phyloP scores from a whole-genome alignment of 2,888 invertebrate species.

The Pterobdella sp. region DNA sequence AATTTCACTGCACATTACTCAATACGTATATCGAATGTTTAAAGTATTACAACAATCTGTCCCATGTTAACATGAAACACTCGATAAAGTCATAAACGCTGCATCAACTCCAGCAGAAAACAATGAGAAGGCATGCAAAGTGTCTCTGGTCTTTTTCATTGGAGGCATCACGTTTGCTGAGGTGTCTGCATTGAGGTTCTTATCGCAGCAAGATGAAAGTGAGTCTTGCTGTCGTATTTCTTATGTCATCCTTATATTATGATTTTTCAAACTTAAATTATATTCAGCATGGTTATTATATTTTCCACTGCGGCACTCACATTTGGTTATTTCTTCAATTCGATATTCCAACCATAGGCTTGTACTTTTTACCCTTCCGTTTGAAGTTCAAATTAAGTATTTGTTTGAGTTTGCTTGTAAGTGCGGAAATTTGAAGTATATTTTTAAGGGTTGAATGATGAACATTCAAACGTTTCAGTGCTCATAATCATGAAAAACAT shows the following conservation, averaged over 20 bases:
- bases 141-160: slow-evolving; percentile 84
- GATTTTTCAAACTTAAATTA: no score
- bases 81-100: no score
- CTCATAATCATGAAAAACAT: no score
- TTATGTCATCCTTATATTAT: no score
- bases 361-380: neutral
- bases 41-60: neutral
- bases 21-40: neutral
- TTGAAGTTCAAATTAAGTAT: no score
- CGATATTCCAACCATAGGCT: neutral
- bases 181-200: slow-evolving; percentile 59
- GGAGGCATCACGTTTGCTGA: slow-evolving; percentile 96
- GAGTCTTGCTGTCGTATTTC: no score
- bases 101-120: neutral
- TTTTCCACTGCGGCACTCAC: no score
- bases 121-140: slow-evolving; percentile 46
- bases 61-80: neutral
- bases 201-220: slow-evolving; percentile 57
- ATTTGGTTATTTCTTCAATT: neutral
- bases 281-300: no score
- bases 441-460: no score
- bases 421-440: no score
- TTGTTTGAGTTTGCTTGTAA: no score
- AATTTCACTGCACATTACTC: neutral
- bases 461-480: no score